phyloP scores from a whole-genome alignment of 2,113 vertebrate species.

The Phocoena phocoena region DNA sequence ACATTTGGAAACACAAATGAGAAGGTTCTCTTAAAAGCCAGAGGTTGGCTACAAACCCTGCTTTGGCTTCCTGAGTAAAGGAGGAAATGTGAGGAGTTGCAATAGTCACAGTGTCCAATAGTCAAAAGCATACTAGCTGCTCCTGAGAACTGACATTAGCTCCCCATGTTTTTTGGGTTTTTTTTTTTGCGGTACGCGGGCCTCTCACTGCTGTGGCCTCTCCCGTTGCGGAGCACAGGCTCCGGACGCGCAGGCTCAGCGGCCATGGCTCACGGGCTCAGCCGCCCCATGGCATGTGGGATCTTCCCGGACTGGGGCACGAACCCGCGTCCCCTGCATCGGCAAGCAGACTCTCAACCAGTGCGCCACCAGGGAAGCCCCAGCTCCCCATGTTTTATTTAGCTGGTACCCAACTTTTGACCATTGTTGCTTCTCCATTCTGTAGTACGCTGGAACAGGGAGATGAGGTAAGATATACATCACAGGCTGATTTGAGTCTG shows the following conservation, averaged over 20 bases:
- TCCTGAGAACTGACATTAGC: background rate
- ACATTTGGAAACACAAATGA: background rate
- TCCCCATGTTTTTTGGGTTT: background rate
- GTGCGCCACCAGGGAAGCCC: background rate
- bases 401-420: background rate
- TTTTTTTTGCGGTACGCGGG: too few species aligned
- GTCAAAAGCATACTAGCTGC: background rate
- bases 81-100: background rate
- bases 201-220: too few species aligned
- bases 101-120: background rate
- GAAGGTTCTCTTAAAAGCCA: slow-evolving; percentile 26
- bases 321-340: fast-evolving
- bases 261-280: too few species aligned
- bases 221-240: too few species aligned
- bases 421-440: background rate
- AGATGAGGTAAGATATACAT: background rate
- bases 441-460: background rate
- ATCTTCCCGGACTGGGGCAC: too few species aligned
- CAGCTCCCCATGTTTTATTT: background rate
- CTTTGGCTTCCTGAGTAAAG: background rate
- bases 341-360: too few species aligned
- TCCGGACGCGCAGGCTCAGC: too few species aligned
- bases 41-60: background rate
- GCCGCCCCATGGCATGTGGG: too few species aligned
- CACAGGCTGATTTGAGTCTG: background rate